Evolutionary conservation across 2,797 vertebrate genomes (phyloP).

Genomic region (Gymnodraco acuticeps): DNA sequence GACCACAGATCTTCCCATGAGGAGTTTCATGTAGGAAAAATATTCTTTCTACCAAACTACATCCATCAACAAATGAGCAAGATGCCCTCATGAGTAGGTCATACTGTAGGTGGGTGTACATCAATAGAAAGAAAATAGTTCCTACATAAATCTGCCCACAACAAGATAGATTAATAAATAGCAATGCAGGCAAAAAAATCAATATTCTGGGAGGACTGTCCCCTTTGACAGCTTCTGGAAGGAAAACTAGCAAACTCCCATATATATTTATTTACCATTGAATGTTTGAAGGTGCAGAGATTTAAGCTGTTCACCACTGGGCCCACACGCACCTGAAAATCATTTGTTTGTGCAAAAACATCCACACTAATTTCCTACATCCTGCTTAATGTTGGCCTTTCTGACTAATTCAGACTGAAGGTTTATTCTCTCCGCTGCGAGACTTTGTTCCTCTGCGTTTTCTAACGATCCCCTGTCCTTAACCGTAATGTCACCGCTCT

Average conservation of each 20-base stretch:
- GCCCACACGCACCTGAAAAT: no score
- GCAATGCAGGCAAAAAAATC: no score
- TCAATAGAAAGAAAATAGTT: no score
- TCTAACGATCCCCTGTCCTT: background rate
- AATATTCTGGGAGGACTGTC: no score
- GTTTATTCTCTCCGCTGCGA: background rate
- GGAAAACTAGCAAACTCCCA: background rate
- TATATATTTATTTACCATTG: background rate
- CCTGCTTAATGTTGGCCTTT: background rate
- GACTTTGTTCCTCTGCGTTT: background rate
- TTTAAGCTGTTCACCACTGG: background rate
- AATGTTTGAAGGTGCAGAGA: background rate
- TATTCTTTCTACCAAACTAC: no score
- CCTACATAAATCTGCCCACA: no score
- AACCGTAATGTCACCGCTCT: background rate
- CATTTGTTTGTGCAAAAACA: background rate
- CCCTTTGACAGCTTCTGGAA: background rate
- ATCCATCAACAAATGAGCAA: no score
- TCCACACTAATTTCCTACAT: background rate
- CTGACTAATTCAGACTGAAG: background rate
- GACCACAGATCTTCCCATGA: no score
- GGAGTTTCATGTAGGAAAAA: no score
- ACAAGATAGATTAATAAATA: no score
- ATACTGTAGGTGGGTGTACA: no score
- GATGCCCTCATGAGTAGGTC: no score